Base-by-base conservation (phyloP, 2,888 invertebrate species). In the Watsonalla cultraria region DNA sequence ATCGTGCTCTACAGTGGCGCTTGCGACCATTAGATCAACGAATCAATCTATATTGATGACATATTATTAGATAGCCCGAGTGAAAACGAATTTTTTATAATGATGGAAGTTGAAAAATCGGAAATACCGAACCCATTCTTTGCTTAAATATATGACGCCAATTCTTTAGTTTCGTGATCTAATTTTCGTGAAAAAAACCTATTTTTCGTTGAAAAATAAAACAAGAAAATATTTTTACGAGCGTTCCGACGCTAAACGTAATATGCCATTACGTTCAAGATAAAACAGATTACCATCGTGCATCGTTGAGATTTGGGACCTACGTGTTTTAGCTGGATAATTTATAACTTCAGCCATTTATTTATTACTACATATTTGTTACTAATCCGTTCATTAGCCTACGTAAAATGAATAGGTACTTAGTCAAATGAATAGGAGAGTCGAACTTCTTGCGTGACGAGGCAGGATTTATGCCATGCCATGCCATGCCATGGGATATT, bases 251-350 rank as follows among this genome's bases (percentile, higher is more conserved):
- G 51, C 51, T 54, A 42, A 58, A 60, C 52, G 53, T 57, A 53
- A 62, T 54, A 54, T 51, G 55, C 54, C 47, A 57, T 64, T 60
- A 64, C 46, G 53, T 58, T 55, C 46, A 46, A 54, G 54, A 54
- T 51, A 7, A 45, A 53, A 64, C 54, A 55, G 47, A 64, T 64
- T 55, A 47, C 57, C 51, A 59, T 55, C 54, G 39, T 53, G 45
- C 2, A 37, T 14, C 47, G 47, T 34, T 34, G 11, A 47, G 47
- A 47, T 35, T 35, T 47, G 34, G n/a, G 47, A 47, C 47, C 48
- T 37, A 48, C 37, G 37, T 15, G 13, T 13, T 37, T 35, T 7
- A 48, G 48, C 11, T 8, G 13, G 33, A 5, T 11, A 11, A 37
- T 48, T 48, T 37, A 48, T 35, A 14, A 9, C 14, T 5, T 7